Conservation (phyloP, 2,797 vertebrate genomes). For the Enteromius anoplus region DNA sequence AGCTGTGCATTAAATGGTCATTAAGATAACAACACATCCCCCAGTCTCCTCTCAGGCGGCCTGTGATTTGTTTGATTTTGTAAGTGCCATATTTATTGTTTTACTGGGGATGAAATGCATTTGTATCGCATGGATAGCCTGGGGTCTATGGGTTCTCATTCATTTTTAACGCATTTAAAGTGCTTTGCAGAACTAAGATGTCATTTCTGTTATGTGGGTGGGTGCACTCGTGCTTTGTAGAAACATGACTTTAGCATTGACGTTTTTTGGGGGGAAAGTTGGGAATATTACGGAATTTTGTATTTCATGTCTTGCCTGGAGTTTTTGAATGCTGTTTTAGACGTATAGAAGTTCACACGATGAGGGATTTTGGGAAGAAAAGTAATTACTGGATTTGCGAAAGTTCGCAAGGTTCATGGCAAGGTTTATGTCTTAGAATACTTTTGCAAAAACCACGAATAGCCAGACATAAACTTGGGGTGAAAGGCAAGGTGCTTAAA, state of each 20-base stretch:
- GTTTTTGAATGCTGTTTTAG: not conserved
- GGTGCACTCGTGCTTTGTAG: not conserved
- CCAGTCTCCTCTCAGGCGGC: constrained; percentile 60
- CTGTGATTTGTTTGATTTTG: constrained; percentile 57
- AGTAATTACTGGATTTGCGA: constrained; percentile 10
- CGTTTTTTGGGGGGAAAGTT: not conserved
- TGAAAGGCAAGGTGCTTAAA: constrained; percentile 12
- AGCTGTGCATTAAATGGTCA: constrained; percentile 54
- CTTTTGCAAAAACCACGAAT: constrained; percentile 3
- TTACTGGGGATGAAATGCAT: constrained; percentile 59
- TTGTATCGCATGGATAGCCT: constrained; percentile 48
- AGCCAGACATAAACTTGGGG: not conserved
- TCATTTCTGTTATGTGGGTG: constrained; percentile 16
- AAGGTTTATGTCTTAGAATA: constrained; percentile 4
- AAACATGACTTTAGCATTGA: not conserved
- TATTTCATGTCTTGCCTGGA: not conserved
- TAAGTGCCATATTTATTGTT: constrained; percentile 53
- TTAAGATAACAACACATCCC: constrained; percentile 58
- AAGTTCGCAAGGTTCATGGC: constrained; percentile 5
- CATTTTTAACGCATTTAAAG: constrained; percentile 3
- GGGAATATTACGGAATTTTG: not conserved
- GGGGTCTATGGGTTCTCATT: constrained; percentile 39
- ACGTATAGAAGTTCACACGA: not conserved
- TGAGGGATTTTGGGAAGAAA: not conserved
- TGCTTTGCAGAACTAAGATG: constrained; percentile 15